These are phyloP conservation scores for Blomia tropicalis DNA, from an alignment of 2,888 invertebrate species.

Conservation along the genomic window DNA sequence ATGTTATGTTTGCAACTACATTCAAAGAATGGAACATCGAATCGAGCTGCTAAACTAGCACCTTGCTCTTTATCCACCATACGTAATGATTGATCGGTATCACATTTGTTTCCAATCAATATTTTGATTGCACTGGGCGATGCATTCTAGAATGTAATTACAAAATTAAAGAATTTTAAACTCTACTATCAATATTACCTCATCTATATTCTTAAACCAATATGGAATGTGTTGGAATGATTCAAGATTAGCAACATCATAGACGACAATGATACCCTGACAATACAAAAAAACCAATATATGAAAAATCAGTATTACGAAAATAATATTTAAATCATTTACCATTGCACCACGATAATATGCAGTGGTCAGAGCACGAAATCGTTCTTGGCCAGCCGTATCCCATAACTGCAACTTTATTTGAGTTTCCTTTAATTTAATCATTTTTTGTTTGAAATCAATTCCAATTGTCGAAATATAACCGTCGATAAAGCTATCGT, in stretches of 20 bases:
- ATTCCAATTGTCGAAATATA: slow-evolving; percentile 79
- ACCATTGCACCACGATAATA: slow-evolving; percentile 69
- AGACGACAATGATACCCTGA: slow-evolving; percentile 69
- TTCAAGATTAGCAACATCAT: slow-evolving; percentile 71
- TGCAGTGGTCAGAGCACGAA: slow-evolving; percentile 66
- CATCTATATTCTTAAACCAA: slow-evolving; percentile 76
- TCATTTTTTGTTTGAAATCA: slow-evolving; percentile 75
- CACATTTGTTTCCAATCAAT: slow-evolving; percentile 68
- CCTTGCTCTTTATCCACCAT: slow-evolving; percentile 54
- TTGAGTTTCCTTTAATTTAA: slow-evolving; percentile 66
- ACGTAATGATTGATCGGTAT: slow-evolving; percentile 48
- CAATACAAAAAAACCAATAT: background rate
- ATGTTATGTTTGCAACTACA: slow-evolving; percentile 72
- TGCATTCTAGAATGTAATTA: slow-evolving; percentile 49
- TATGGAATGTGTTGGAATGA: slow-evolving; percentile 78
- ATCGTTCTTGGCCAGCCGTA: slow-evolving; percentile 60
- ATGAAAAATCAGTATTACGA: background rate
- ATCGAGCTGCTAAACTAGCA: slow-evolving; percentile 66
- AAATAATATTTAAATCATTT: slow-evolving; percentile 13
- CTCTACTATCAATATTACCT: slow-evolving; percentile 42
- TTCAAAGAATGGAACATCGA: slow-evolving; percentile 73
- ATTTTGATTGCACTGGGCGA: slow-evolving; percentile 71
- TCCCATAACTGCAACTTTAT: slow-evolving; percentile 70
- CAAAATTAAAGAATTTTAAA: slow-evolving; percentile 30
- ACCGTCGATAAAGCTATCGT: slow-evolving; percentile 73